Conservation (phyloP, 2,888 invertebrate species). For the Lycophotia porphyrea region DNA sequence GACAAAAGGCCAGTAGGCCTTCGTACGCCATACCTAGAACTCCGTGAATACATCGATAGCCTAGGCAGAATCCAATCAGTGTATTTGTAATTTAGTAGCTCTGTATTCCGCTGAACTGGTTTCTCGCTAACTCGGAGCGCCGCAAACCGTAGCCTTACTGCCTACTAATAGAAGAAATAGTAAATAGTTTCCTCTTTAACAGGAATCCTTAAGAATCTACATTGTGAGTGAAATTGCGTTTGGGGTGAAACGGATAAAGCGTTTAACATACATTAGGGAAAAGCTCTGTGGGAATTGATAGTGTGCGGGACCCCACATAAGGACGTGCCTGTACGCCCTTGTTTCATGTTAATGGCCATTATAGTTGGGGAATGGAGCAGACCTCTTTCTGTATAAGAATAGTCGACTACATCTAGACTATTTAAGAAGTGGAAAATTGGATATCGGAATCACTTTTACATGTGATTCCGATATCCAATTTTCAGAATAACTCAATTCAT, state of each 20-base stretch:
- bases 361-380: neutral
- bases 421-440: too few relatives aligned
- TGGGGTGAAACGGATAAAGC: slow-evolving; percentile 37
- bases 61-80: neutral
- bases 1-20: neutral
- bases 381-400: neutral
- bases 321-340: neutral
- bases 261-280: slow-evolving; percentile 56
- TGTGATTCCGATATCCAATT: neutral
- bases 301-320: slow-evolving; percentile 15
- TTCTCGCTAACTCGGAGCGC: slow-evolving; percentile 15
- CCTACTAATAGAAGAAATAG: slow-evolving; percentile 3
- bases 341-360: slow-evolving; percentile 19
- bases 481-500: too few relatives aligned
- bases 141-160: slow-evolving; percentile 3
- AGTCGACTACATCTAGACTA: neutral
- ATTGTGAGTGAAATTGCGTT: slow-evolving; percentile 49
- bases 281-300: slow-evolving; percentile 45
- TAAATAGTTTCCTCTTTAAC: slow-evolving; percentile 38
- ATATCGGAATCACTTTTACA: too few relatives aligned
- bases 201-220: slow-evolving; percentile 43
- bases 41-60: neutral
- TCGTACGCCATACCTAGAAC: neutral
- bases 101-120: neutral
- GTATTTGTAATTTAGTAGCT: slow-evolving; percentile 10